Percentiles rank a stretch among this genome's conserved stretches.
phyloP scores from a whole-genome alignment of 2,888 invertebrate species.

The Julus scandinavius region DNA sequence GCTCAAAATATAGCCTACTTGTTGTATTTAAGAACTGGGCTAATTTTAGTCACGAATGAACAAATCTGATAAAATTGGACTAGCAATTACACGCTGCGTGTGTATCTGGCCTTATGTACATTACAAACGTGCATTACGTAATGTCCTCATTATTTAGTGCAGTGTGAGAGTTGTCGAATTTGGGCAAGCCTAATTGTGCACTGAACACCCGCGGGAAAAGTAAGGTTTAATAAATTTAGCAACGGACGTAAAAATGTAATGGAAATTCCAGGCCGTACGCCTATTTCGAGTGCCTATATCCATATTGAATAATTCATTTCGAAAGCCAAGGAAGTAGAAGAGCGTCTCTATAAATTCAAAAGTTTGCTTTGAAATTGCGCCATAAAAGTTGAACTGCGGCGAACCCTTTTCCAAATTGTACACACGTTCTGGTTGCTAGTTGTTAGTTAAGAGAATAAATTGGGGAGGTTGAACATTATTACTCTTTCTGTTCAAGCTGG shows the following conservation, averaged over 20 bases:
- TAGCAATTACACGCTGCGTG: neutral
- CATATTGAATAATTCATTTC: conserved; percentile 36
- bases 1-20: no score
- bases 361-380: conserved; percentile 36
- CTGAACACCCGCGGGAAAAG: neutral
- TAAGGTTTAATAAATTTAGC: neutral
- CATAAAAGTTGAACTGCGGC: conserved; percentile 23
- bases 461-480: conserved; percentile 39
- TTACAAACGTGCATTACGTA: neutral
- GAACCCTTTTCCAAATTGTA: conserved; percentile 33
- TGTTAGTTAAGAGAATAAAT: conserved; percentile 44
- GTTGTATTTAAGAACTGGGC: neutral
- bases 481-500: conserved; percentile 44
- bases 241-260: conserved; percentile 22
- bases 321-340: neutral
- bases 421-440: conserved; percentile 37
- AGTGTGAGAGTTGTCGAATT: neutral
- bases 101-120: no score
- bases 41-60: neutral
- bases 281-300: neutral
- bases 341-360: conserved; percentile 18
- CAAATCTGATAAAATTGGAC: neutral
- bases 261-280: conserved; percentile 4
- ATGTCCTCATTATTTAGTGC: conserved; percentile 1
- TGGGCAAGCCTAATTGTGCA: neutral